Conservation (phyloP, 1,140 invertebrate genomes). For the Caerostris extrusa region DNA sequence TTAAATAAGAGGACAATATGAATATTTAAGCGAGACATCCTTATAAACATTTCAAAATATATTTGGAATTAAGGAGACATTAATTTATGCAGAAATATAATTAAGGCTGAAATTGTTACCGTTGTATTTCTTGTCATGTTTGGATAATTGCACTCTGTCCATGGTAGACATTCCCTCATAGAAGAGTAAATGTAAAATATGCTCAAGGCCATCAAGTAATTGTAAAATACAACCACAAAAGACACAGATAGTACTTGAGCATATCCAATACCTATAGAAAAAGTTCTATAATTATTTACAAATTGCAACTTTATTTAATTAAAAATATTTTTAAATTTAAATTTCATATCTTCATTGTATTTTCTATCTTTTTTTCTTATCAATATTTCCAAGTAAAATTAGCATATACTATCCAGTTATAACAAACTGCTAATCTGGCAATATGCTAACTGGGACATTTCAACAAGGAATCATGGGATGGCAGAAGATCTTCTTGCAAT, state of each 20-base stretch:
- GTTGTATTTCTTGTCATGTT: neutral
- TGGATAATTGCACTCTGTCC: conserved; percentile 78
- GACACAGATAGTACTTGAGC: conserved; percentile 80
- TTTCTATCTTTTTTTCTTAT: too few relatives aligned
- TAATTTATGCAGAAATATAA: neutral
- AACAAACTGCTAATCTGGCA: too few relatives aligned
- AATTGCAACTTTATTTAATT: too few relatives aligned
- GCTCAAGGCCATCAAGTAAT: conserved; percentile 81
- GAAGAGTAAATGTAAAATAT: conserved; percentile 82
- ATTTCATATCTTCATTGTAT: too few relatives aligned
- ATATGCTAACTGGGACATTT: too few relatives aligned
- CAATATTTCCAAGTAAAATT: too few relatives aligned
- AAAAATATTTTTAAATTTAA: too few relatives aligned
- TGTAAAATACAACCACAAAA: conserved; percentile 81
- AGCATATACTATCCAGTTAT: too few relatives aligned
- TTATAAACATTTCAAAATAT: neutral
- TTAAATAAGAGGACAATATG: neutral
- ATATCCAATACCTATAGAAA: conserved; percentile 81
- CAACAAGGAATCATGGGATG: too few relatives aligned
- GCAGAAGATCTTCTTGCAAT: too few relatives aligned
- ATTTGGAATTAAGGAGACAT: neutral
- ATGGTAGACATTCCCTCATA: conserved; percentile 80
- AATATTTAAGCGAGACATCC: neutral
- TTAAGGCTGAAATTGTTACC: neutral
- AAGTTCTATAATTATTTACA: neutral